Evolutionary conservation across 1,140 invertebrate genomes (phyloP), one percentile per base, ranked within the genome.

Genomic region (Brachionus plicatilis): DNA sequence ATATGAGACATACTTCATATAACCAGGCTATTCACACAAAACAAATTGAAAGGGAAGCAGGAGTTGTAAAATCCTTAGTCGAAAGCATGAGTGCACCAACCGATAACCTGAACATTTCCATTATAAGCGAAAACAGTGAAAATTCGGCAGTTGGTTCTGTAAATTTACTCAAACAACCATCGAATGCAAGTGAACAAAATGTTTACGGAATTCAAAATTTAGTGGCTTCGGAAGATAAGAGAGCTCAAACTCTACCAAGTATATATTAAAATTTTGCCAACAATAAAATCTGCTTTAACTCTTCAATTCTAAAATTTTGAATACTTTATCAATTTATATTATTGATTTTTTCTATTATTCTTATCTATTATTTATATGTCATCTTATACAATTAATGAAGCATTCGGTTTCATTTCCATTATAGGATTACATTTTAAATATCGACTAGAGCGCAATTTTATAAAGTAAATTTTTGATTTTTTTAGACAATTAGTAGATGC

Each of bases 231-330:
- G 72, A 76, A 50, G 72, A 76, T 47, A 76, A 76, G 27, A 45
- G 72, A 24, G 43, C 72, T 8, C 43, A 47, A 76, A 76, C 72
- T 27, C n/a, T 76, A 27, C 72, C 72, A 76, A 76, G 72, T 76
- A 76, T 76, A 50, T 50, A 76, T 76, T 76, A 76, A 9, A 50
- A 24, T 37, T 50, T 50, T 50, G n/a, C 43, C 43, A 50, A 72
- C 8, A 41, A 50, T 29, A 27, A 27, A 27, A 14, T 17, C 27
- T 76, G 43, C 33, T 76, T 43, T 29, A 50, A 20, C 6, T 72
- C 68, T 72, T 41, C 12, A 47, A 47, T 47, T 47, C 45, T 68
- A 41, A 72, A 43, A 9, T 72, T 43, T 43, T 43, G 43, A 72
- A 68, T 68, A 4, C 33, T 68, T 41, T n/a, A 29, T 33, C 14